phyloP scores from a whole-genome alignment of 2,113 vertebrate species.

The Equus quagga region DNA sequence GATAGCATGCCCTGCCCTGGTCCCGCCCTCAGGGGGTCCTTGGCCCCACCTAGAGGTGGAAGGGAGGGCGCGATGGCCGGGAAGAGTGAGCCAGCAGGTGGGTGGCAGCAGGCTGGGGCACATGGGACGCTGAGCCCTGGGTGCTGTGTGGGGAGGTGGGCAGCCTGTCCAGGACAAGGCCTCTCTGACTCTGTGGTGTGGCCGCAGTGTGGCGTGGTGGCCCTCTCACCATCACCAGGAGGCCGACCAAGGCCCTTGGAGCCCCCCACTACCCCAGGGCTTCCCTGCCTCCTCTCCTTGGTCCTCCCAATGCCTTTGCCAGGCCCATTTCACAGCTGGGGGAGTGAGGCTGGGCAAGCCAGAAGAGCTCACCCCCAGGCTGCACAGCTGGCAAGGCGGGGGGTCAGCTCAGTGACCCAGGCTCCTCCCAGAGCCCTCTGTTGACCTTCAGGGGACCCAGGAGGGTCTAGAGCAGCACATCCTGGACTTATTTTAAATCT shows the following conservation, averaged over 20 bases:
- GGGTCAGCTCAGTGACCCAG: neutral
- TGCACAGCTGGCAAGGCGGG: neutral
- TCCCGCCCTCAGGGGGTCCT: neutral
- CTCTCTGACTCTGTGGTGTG: neutral
- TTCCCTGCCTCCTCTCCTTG: neutral
- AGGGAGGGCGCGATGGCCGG: neutral
- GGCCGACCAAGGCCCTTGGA: neutral
- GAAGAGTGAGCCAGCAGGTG: fast-evolving
- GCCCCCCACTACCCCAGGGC: neutral
- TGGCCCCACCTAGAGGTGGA: neutral
- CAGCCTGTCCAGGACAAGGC: neutral
- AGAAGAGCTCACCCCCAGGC: neutral
- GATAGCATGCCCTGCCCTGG: neutral
- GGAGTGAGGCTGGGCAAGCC: neutral
- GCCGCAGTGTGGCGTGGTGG: neutral
- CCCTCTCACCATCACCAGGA: neutral
- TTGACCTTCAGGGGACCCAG: neutral
- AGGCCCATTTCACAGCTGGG: neutral
- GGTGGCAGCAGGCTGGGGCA: too few species aligned
- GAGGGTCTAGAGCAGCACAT: neutral
- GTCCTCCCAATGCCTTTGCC: neutral
- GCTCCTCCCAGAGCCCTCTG: neutral
- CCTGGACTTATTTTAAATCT: neutral
- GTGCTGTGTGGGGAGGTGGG: neutral
- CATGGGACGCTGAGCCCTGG: neutral